Percentiles rank a stretch among this genome's conserved stretches.
Conservation (phyloP, 2,888 invertebrate genomes). For the Chirona hameri region DNA sequence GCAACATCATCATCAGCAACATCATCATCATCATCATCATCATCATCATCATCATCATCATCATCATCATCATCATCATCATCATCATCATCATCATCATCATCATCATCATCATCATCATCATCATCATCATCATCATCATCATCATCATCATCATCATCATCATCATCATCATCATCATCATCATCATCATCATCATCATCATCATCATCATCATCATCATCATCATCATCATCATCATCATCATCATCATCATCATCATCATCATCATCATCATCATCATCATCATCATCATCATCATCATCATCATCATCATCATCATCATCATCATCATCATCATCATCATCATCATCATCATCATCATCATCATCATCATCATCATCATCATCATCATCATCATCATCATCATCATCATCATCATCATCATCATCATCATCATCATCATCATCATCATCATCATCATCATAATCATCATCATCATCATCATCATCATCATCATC, state of each 20-base stretch:
- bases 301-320: background rate
- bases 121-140: slow-evolving; percentile 22
- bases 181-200: slow-evolving; percentile 12
- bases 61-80: background rate
- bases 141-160: slow-evolving; percentile 22
- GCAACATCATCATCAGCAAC: too few species aligned
- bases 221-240: slow-evolving; percentile 22
- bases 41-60: background rate
- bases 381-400: background rate
- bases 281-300: slow-evolving; percentile 22
- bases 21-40: background rate
- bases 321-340: background rate
- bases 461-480: too few species aligned
- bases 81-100: slow-evolving; percentile 6
- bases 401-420: background rate
- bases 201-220: slow-evolving; percentile 22
- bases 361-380: background rate
- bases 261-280: slow-evolving; percentile 7
- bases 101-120: slow-evolving; percentile 22
- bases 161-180: slow-evolving; percentile 22
- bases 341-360: background rate
- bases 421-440: too few species aligned
- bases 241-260: slow-evolving; percentile 22
- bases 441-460: too few species aligned
- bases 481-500: background rate